Conservation (phyloP, 2,797 vertebrate genomes). For the Glossophaga mutica region DNA sequence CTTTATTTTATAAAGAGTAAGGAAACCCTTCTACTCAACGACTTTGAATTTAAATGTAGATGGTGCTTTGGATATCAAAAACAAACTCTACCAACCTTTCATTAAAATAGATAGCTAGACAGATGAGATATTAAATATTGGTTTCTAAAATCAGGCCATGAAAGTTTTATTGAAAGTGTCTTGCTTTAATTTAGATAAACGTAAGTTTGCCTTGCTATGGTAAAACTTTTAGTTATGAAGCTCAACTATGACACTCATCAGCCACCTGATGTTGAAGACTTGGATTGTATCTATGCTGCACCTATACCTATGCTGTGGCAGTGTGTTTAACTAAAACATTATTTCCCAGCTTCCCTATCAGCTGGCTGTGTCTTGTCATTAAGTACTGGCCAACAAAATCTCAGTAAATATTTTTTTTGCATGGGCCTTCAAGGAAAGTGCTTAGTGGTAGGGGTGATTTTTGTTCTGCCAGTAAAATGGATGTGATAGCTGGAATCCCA, state of each 20-base stretch:
- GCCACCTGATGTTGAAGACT: not conserved
- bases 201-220: not conserved
- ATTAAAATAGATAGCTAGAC: not conserved
- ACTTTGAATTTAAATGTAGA: slow-evolving; percentile 42
- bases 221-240: slow-evolving; percentile 27
- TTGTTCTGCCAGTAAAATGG: slow-evolving; percentile 8
- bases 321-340: not conserved
- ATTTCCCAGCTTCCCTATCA: slow-evolving; percentile 27
- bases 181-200: slow-evolving; percentile 47
- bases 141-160: slow-evolving; percentile 6
- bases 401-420: slow-evolving; percentile 6
- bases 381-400: slow-evolving; percentile 14
- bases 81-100: slow-evolving; percentile 12
- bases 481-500: not conserved
- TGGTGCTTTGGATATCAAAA: slow-evolving; percentile 8
- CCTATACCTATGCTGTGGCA: not conserved
- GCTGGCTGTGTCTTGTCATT: not conserved
- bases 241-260: not conserved
- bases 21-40: not conserved
- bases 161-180: slow-evolving; percentile 12
- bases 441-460: not conserved
- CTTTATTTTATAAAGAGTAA: not conserved
- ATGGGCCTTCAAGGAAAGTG: not conserved
- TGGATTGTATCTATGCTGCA: not conserved
- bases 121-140: not conserved